These are phyloP conservation scores for Opisthocomus hoazin DNA, from an alignment of 2,113 vertebrate genomes.

Conservation along the genomic window DNA sequence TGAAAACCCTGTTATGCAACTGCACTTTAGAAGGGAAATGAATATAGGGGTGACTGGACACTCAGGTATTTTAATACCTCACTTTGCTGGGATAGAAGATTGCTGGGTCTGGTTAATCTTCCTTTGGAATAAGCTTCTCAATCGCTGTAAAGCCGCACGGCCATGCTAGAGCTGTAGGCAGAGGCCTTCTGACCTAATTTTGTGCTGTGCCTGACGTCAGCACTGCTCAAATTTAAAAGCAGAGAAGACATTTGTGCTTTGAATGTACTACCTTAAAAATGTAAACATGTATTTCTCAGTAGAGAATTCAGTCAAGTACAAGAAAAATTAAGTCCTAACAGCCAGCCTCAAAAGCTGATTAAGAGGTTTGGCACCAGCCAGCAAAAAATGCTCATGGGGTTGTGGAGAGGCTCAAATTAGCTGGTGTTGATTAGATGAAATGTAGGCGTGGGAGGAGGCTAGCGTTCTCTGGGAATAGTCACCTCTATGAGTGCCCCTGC, in stretches of 20 bases:
- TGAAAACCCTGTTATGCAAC: neutral
- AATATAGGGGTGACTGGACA: neutral
- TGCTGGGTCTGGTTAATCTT: neutral
- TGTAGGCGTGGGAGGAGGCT: neutral
- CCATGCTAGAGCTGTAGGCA: neutral
- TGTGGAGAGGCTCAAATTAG: neutral
- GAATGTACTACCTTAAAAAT: neutral
- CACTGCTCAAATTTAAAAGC: neutral
- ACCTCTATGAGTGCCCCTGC: rapidly evolving
- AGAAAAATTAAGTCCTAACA: neutral
- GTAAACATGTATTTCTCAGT: neutral
- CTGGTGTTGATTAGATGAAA: neutral
- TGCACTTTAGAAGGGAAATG: neutral
- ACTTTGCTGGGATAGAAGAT: neutral
- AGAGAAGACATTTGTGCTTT: neutral
- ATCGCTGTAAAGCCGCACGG: neutral
- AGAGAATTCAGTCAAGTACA: neutral
- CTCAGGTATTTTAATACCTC: neutral
- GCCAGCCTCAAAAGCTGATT: neutral
- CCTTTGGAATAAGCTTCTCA: neutral
- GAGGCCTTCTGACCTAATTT: neutral
- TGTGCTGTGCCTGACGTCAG: neutral
- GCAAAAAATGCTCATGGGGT: neutral
- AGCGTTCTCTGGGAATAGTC: neutral
- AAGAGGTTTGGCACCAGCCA: neutral